These are phyloP conservation scores for Montipora cactus DNA, from an alignment of 64 coral and sea anemone species.

Conservation along the genomic window DNA sequence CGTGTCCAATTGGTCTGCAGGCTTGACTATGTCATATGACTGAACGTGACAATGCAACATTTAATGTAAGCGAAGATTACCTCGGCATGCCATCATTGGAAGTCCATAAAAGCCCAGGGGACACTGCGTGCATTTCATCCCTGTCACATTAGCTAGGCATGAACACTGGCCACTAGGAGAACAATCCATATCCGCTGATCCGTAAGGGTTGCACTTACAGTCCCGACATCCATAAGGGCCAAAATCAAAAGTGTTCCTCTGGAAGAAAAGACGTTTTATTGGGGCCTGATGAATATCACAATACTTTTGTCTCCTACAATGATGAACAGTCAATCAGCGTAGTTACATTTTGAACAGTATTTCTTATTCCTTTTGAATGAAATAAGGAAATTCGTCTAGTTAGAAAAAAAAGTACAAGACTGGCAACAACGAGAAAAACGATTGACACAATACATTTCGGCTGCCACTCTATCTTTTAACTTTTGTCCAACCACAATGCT, in stretches of 20 bases:
- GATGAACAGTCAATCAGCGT: too few relatives aligned
- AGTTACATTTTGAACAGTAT: too few relatives aligned
- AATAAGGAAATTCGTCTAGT: too few relatives aligned
- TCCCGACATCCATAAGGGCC: slow-evolving; percentile 67
- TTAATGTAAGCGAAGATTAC: slow-evolving; percentile 20
- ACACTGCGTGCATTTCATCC: slow-evolving; percentile 85
- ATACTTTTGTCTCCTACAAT: background rate
- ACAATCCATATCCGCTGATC: slow-evolving; percentile 72
- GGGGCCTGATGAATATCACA: too few relatives aligned
- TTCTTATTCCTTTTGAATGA: too few relatives aligned
- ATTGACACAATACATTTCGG: too few relatives aligned
- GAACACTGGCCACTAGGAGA: slow-evolving; percentile 74
- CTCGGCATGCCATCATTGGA: slow-evolving; percentile 70
- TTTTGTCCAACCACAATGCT: too few relatives aligned
- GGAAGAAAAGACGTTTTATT: background rate
- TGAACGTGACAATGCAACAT: background rate
- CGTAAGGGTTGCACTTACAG: slow-evolving; percentile 75
- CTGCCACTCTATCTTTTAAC: too few relatives aligned
- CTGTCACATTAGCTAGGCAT: slow-evolving; percentile 63
- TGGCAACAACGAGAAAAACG: too few relatives aligned
- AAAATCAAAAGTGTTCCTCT: slow-evolving; percentile 74
- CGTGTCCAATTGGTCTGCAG: too few relatives aligned
- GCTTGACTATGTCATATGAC: too few relatives aligned
- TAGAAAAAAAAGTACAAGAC: too few relatives aligned
- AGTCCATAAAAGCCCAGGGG: slow-evolving; percentile 76